Base-by-base conservation (phyloP, 2,797 vertebrate species). In the Dipus sagitta region DNA sequence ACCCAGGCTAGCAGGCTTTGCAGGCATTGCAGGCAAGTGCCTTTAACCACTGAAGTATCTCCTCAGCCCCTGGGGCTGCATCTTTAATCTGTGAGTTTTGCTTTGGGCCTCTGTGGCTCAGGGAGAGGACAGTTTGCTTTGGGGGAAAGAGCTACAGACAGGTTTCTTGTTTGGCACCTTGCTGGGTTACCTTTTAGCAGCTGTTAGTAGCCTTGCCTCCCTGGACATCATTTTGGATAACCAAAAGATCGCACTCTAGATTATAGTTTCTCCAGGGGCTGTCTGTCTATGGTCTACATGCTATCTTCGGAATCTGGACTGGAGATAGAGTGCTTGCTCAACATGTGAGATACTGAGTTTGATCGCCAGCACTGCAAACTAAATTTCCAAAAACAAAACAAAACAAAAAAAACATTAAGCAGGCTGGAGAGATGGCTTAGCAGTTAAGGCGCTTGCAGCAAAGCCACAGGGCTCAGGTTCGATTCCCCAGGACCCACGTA, bases 151-250 rank as follows among this genome's bases (percentile, higher is more conserved):
- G n/a, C 0, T 81, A 10, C 71, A 79, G 90, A 30, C 64, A 74
- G 28, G 58, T 70, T 85, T 84, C 65, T 65, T 62, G 6, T 54
- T 82, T 34, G n/a, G 62, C 70, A 3, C 32, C 38, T 76, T 88
- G 65, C 88, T 95, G 64, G 92, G 92, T 92, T 93, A 77, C 32
- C 64, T 94, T 94, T 86, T 71, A 52, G 32, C 18, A 67, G 15
- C 42, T 47, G 7, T 14, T 58, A 58, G 34, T 75, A 17, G 58
- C 28, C 32, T 24, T 71, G 81, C 68, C 70, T 94, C 72, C 95
- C 74, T 94, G 86, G 30, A 64, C 28, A 60, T 58, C 9, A 13
- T 83, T 83, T 30, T 86, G 64, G 79, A 47, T 52, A 52, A 75
- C 26, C 54, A 65, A 88, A 80, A 67, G 67, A 38, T 10, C 42